Conservation (phyloP, 2,797 vertebrate species). For the Siniperca undulata region DNA sequence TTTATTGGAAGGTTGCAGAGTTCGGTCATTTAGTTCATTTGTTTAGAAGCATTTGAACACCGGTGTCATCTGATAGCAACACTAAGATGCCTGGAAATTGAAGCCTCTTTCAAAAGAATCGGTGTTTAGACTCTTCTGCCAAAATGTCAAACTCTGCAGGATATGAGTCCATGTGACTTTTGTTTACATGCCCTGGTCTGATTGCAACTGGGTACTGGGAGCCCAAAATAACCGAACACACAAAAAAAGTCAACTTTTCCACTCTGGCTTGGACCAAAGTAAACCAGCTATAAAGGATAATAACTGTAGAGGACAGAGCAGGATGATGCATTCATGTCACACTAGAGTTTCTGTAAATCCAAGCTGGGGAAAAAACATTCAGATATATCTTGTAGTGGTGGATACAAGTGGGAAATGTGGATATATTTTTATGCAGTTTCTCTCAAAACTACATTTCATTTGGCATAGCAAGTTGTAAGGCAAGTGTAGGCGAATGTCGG, state of each 20-base stretch:
- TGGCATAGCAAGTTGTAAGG: too few species aligned
- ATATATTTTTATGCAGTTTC: not conserved
- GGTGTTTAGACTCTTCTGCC: not conserved
- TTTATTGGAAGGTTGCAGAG: not conserved
- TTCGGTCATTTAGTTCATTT: not conserved
- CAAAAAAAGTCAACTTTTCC: conserved; percentile 36
- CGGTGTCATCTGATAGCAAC: not conserved
- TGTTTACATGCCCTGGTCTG: conserved; percentile 36
- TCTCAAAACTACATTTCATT: not conserved
- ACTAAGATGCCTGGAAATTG: not conserved
- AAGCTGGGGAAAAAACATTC: not conserved
- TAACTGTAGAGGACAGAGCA: conserved; percentile 9
- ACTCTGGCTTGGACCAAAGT: conserved; percentile 6
- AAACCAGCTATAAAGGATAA: conserved; percentile 5
- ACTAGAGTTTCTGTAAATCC: conserved; percentile 2
- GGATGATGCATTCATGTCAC: conserved; percentile 11
- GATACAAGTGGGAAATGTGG: not conserved
- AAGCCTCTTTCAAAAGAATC: not conserved
- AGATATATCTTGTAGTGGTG: not conserved
- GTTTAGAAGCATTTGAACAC: not conserved
- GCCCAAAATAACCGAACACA: conserved; percentile 13
- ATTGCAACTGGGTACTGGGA: not conserved
- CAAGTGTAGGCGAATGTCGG: not conserved
- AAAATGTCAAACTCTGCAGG: conserved; percentile 22
- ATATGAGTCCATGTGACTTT: conserved; percentile 16